These are phyloP conservation scores for Pangasianodon gigas DNA, from an alignment of 2,113 vertebrate genomes.

Conservation along the genomic window DNA sequence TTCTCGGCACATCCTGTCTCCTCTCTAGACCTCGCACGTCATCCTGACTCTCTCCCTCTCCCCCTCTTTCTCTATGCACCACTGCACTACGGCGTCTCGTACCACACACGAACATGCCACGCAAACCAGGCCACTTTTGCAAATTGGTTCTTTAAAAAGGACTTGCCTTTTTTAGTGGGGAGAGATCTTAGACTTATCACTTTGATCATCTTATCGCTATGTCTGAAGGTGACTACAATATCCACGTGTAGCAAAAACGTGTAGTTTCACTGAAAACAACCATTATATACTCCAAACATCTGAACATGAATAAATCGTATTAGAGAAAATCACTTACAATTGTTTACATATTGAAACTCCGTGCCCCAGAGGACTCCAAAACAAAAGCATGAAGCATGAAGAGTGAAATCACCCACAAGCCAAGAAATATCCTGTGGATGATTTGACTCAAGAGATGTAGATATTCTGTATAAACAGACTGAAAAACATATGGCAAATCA, in stretches of 20 bases:
- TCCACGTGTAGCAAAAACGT: not conserved
- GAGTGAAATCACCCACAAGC: not conserved
- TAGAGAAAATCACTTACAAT: not conserved
- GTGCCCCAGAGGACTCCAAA: not conserved
- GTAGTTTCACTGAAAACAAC: not conserved
- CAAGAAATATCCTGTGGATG: not conserved
- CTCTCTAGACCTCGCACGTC: constrained; percentile 40
- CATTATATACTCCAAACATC: not conserved
- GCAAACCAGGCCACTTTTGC: not conserved
- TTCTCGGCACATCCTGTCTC: constrained; percentile 29
- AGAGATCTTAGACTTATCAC: not conserved
- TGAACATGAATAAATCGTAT: not conserved
- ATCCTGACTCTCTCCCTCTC: constrained; percentile 26
- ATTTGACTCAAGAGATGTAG: not conserved
- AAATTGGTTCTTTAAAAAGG: not conserved
- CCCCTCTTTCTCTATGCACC: constrained; percentile 21
- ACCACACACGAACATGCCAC: not conserved
- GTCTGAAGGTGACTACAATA: not conserved
- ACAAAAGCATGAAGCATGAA: not conserved
- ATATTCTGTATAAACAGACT: not conserved
- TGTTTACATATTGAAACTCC: not conserved
- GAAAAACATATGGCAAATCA: constrained; percentile 56
- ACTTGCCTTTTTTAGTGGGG: not conserved
- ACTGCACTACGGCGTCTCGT: constrained; percentile 9
- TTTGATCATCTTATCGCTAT: not conserved